Evolutionary conservation across 2,113 vertebrate species (phyloP).

Genomic region (Mobula hypostoma): DNA sequence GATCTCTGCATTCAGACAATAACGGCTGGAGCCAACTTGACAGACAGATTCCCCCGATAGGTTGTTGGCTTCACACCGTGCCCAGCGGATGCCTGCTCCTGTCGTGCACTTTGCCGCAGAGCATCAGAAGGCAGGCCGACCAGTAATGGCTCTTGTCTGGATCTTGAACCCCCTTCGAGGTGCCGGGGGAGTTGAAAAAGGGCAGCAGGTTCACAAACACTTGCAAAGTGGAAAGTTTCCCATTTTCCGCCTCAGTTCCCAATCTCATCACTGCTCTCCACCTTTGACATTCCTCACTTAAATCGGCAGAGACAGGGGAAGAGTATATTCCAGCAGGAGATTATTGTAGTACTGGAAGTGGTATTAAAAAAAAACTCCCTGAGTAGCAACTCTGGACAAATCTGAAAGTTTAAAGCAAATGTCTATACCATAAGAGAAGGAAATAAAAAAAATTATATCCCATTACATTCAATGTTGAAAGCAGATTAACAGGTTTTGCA

Average conservation of each 20-base stretch:
- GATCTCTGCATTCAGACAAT: not conserved
- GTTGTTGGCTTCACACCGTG: not conserved
- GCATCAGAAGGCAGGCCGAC: not conserved
- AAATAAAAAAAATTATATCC: not conserved
- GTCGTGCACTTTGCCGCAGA: not conserved
- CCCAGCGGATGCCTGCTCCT: not conserved
- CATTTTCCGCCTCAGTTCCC: not conserved
- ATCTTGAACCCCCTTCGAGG: not conserved
- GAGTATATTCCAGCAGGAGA: not conserved
- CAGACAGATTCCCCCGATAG: not conserved
- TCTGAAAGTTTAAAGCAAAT: not conserved
- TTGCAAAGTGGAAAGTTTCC: not conserved
- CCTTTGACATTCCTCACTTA: not conserved
- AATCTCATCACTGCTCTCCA: not conserved
- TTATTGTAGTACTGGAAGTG: not conserved
- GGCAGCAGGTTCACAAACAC: not conserved
- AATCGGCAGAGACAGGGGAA: not conserved
- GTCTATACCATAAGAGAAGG: not conserved
- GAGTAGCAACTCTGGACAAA: not conserved
- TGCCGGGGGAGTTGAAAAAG: not conserved
- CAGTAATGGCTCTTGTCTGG: not conserved
- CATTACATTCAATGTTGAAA: not conserved
- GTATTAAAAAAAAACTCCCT: not conserved
- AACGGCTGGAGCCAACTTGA: conserved; percentile 2
- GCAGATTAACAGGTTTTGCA: not conserved